Conservation (phyloP, 2,113 vertebrate genomes). For the Hemichromis elongatus region DNA sequence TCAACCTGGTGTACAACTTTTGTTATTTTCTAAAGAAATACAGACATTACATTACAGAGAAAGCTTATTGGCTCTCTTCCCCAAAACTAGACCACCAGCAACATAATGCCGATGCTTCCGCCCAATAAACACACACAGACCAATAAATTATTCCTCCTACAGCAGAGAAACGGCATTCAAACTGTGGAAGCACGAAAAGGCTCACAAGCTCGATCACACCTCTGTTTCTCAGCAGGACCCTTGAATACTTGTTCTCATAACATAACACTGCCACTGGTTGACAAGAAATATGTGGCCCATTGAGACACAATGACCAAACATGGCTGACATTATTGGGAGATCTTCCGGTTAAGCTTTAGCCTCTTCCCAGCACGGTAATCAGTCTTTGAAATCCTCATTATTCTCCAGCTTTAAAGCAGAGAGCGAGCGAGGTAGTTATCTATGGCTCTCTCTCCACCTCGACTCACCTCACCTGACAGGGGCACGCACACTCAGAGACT, state of each 20-base stretch:
- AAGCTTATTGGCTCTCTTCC: background rate
- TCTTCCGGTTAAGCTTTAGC: conserved; percentile 17
- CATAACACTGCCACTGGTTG: conserved; percentile 21
- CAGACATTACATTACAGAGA: background rate
- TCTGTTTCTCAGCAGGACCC: conserved; percentile 14
- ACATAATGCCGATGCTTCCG: background rate
- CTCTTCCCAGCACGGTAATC: conserved; percentile 30
- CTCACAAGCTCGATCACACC: background rate
- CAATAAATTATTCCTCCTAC: background rate
- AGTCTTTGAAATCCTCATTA: conserved; percentile 42
- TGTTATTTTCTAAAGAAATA: background rate
- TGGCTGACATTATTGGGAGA: conserved; percentile 25
- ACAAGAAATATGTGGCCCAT: conserved; percentile 9
- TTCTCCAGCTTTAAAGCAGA: conserved; percentile 8
- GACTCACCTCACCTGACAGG: conserved; percentile 41
- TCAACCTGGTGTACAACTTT: background rate
- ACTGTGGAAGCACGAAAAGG: background rate
- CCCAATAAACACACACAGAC: background rate
- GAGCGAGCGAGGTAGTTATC: background rate
- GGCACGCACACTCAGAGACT: conserved; percentile 16
- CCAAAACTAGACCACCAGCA: conserved; percentile 4
- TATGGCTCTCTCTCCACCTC: conserved; percentile 11
- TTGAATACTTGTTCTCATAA: background rate
- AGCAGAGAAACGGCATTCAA: background rate
- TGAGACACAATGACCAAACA: conserved; percentile 57